A percentile compares a stretch with the other conserved stretches of the same genome.
These are phyloP conservation scores for Cladorhizidae sp. DNA, from an alignment of 37 sponge, comb jelly and placozoan genomes.

Conservation along the genomic window DNA sequence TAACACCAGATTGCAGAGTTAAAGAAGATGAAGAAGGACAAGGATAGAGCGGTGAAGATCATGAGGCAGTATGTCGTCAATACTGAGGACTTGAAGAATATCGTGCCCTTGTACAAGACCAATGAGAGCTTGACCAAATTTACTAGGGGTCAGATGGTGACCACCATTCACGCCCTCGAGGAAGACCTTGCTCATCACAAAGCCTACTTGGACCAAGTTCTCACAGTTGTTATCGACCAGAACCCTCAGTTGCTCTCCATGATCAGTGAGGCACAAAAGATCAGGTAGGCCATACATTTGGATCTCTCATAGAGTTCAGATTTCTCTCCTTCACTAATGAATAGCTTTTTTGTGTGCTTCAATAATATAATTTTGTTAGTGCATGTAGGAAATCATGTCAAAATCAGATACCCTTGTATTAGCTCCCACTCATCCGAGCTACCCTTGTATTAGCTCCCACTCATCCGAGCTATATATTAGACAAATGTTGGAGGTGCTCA, in stretches of 20 bases:
- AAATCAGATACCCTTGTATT: too few relatives aligned
- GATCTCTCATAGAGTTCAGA: too few relatives aligned
- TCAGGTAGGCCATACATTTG: constrained; percentile 24
- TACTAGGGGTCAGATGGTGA: constrained; percentile 47
- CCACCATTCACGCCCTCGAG: constrained; percentile 20
- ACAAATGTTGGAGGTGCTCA: too few relatives aligned
- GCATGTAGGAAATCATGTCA: too few relatives aligned
- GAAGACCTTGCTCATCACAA: constrained; percentile 46
- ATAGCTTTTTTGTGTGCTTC: too few relatives aligned
- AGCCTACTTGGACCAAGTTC: constrained; percentile 69
- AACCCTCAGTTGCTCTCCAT: constrained; percentile 61
- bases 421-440: too few relatives aligned
- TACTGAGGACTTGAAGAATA: neutral
- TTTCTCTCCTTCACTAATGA: too few relatives aligned
- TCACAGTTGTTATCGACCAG: constrained; percentile 67
- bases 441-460: too few relatives aligned
- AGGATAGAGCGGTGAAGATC: constrained; percentile 9
- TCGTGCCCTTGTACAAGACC: constrained; percentile 9
- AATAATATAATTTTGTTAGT: too few relatives aligned
- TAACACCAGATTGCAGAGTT: constrained; percentile 39
- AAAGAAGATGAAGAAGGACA: constrained; percentile 35
- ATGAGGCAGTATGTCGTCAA: neutral
- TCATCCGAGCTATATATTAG: too few relatives aligned
- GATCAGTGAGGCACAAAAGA: constrained; percentile 56
- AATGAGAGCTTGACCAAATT: neutral